These are phyloP conservation scores for Rhynchopsitta pachyrhyncha DNA, from an alignment of 2,113 vertebrate genomes.

Conservation along the genomic window DNA sequence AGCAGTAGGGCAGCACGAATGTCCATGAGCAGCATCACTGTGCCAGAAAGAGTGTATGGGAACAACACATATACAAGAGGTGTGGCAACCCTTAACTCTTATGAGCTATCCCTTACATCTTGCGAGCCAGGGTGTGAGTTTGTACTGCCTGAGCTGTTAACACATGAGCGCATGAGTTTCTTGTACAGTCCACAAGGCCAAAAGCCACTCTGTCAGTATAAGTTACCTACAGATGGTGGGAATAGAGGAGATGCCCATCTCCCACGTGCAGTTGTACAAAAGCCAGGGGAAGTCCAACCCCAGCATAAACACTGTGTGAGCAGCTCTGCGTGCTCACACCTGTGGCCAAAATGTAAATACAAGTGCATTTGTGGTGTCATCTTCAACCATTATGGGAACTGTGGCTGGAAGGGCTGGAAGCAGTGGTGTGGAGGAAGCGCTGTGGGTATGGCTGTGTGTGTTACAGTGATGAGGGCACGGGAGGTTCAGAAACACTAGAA, in stretches of 20 bases:
- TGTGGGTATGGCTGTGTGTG: background rate
- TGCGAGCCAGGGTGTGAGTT: background rate
- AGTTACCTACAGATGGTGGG: background rate
- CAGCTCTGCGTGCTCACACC: background rate
- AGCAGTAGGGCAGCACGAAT: background rate
- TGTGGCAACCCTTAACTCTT: background rate
- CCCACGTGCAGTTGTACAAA: background rate
- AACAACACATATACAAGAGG: background rate
- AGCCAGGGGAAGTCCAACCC: background rate
- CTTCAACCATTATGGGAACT: background rate
- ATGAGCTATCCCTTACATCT: background rate
- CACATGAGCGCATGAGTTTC: rapidly evolving
- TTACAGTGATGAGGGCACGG: background rate
- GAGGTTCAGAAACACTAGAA: background rate
- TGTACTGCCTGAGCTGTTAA: background rate
- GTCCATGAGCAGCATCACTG: background rate
- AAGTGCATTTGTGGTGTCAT: background rate
- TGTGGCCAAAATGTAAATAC: background rate
- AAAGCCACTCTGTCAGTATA: background rate
- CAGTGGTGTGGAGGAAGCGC: background rate
- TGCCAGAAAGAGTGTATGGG: background rate
- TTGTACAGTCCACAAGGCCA: background rate
- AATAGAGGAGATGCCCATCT: background rate
- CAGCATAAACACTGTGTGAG: background rate
- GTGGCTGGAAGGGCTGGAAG: background rate